Evolutionary conservation across 64 coral and sea anemone genomes (phyloP), one percentile per base, ranked within the genome.

Genomic region (Stichodactyla mertensii): DNA sequence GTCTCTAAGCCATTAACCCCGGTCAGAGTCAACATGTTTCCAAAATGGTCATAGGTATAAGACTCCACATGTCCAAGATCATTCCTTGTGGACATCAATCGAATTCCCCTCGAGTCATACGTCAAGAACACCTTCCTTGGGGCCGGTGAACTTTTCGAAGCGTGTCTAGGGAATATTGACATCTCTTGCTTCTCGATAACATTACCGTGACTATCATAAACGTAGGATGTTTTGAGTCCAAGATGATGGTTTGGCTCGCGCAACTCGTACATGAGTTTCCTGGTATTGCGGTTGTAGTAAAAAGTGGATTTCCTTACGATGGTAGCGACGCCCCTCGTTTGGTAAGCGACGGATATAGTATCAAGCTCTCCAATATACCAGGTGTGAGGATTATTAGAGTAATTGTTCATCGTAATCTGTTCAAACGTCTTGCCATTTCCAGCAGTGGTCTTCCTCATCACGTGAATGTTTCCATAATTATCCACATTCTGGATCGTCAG

Each of bases 301-400:
- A 81, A 81, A 0, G 53, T 81, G 51, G 78, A 52, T 54, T 55
- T 81, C 0, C 78, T 52, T 22, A 54, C 16, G 5, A 54, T 81
- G 36, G 36, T 45, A 45, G 36, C 2, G 78, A 53, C 16, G 78
- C 53, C 7, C 51, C 78, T 18, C 78, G 14, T 4, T 19, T 51
- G 78, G 54, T 81, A 81, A 53, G 78, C 15, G 13, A 81, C 78
- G 0, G 78, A 14, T 54, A 81, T 55, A 5, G 78, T 5, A 10
- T 81, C 78, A 28, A 81, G 53, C 14, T 81, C 78, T 81, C 78
- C 78, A 81, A 81, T 81, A 28, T 81, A 81, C 78, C 78, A 81
- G 1, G 78, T 81, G 12, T 81, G 78, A 52, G 78, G 78, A 55
- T 81, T 81, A 81, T 81, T 81, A 4, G 78, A 53, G 53, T 81